A percentile compares a stretch with the other conserved stretches of the same genome.
Evolutionary conservation across 2,888 invertebrate genomes (phyloP).

Genomic region (Plebejus melissa): DNA sequence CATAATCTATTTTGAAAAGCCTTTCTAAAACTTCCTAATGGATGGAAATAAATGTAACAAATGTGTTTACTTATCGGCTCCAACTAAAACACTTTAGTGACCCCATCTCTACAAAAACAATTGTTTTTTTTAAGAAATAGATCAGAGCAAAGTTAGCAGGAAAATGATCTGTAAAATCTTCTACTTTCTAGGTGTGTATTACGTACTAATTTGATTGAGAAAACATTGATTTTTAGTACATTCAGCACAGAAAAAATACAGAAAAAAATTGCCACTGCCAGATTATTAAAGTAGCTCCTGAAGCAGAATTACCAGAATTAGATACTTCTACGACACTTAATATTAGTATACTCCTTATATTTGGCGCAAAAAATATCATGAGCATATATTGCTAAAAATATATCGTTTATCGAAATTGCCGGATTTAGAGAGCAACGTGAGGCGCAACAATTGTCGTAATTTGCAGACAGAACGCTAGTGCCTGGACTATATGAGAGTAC

Average conservation of each 20-base stretch:
- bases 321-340: neutral
- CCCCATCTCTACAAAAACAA: neutral
- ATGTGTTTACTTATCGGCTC: constrained; percentile 1
- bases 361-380: neutral
- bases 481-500: neutral
- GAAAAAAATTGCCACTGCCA: no score
- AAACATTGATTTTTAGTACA: neutral
- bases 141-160: neutral
- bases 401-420: neutral
- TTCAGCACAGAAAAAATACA: neutral
- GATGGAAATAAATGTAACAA: neutral
- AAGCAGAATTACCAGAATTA: neutral
- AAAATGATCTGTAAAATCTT: neutral
- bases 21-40: neutral
- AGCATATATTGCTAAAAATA: neutral
- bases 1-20: neutral
- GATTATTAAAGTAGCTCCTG: neutral
- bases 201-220: neutral
- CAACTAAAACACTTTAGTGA: neutral
- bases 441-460: constrained; percentile 59
- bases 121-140: neutral
- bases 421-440: constrained; percentile 26
- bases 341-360: neutral
- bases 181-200: neutral
- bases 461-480: constrained; percentile 46